Base-by-base conservation (phyloP, 2,888 invertebrate species). In the Nymphalis c-album region DNA sequence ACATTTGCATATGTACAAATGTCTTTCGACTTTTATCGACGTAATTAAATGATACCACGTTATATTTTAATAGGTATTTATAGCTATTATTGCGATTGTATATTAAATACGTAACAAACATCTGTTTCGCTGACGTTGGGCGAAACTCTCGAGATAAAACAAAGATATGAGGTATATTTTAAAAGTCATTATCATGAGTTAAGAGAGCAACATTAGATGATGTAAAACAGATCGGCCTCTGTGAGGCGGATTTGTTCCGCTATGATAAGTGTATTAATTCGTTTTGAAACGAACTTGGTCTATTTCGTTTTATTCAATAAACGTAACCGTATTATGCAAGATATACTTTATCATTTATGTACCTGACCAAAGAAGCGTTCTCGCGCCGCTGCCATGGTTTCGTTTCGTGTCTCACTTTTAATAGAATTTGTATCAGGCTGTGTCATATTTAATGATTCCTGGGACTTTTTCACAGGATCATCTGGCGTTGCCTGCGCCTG, bases 351-450 rank as follows among this genome's bases (percentile, higher is more conserved):
- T 35, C 18, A 48, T 35, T 57, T 57, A 35, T 70, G 73, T 86
- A 91, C 92, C 92, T 91, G 88, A 76, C 85, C 85, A 73, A 92
- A 91, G 81, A 92, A 92, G 71, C 91, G 85, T 78, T 91, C 91
- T 74, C 92, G 83, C 22, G 92, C 92, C 60, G 83, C 85, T 31
- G 92, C 87, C 78, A 88, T 88, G 76, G 86, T 89, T 76, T 91
- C 89, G 71, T 78, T 83, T 22, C 81, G 83, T 46, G 78, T 80
- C 74, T 86, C 85, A 22, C 78, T 76, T 62, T 84, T 85, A 13
- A 81, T 73, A 7, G 69, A 76, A 66, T 73, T 76, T n/a, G 71
- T 69, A 31, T 78, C 76, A 8, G 72, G 64, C 53, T 76, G 72
- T 65, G 75, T 72, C 67, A 73, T 62, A 50, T 66, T 73, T 51